Base-by-base conservation (phyloP, 64 coral and sea anemone genomes). In the Montipora cactus region DNA sequence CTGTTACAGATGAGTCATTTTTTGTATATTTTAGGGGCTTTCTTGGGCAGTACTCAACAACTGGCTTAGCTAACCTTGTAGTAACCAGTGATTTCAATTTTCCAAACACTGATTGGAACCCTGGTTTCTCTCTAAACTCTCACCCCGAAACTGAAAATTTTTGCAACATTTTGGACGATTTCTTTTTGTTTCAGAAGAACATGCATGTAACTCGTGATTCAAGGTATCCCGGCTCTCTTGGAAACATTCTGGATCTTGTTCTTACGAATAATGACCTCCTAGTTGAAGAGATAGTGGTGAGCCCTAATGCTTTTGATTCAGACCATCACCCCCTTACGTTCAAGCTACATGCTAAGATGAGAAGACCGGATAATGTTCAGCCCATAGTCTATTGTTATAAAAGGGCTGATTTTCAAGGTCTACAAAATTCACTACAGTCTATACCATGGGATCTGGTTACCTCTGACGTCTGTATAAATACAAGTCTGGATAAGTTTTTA, bases 91-190 rank as follows among this genome's bases (percentile, higher is more conserved):
- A 92, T 47, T 92, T 88, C 9, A 88, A 88, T 77, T 88, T 88
- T 76, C 87, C 87, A 88, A n/a, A 88, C 45, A 59, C 76, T 72
- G 45, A 85, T 23, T 92, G 79, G 90, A 92, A 83, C 46, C 44
- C 37, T 92, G 91, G 81, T 21, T 84, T 74, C 47, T 23, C 90
- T 66, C 20, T n/a, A 25, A 51, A 66, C 5, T 47, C 90, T 44
- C 68, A 84, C 13, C 71, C 81, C 64, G 67, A 68, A 84, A 93
- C 81, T 21, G 81, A 93, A 76, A 74, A 79, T 22, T 87, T 93
- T 55, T 93, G 91, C 59, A 87, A 87, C 45, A 87, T 93, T 66
- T 83, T 93, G 81, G 91, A 75, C 87, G 91, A 92, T 87, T 92
- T 92, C 70, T 85, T 92, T 68, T 51, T 93, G 68, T 16, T 77